Evolutionary conservation across 2,113 vertebrate species (phyloP), one percentile per base, ranked within the genome.

Genomic region (Picathartes gymnocephalus): DNA sequence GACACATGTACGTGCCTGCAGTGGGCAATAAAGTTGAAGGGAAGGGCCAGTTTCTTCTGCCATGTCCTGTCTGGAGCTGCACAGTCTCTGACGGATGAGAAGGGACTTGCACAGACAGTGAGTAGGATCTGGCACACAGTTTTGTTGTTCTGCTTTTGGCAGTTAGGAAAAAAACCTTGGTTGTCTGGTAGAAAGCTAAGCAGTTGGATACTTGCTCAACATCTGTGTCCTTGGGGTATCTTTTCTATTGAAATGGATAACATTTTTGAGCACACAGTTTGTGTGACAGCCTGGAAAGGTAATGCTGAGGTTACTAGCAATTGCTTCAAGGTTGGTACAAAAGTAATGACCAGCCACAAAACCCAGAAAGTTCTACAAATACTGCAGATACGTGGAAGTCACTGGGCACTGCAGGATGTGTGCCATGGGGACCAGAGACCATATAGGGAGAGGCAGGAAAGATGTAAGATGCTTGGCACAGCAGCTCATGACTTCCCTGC

Each of bases 1-100:
- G n/a, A 54, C 42, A 35, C 9, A 6, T 0, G 0, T 35, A 15
- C 0, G 0, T 77, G 28, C 6, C 15, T 18, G 11, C 30, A 57
- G 1, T 14, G 42, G 31, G 40, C 53, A 87, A 54, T 65, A 40
- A 57, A 48, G 6, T 61, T 66, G 50, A 91, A 82, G 65, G 69
- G 37, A 88, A 70, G 31, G 40, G 31, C 11, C 20, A 44, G 12
- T 47, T 92, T 89, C 37, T 62, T 93, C n/a, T 4, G 1, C 45
- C 19, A 27, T 71, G 9, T 57, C 37, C 48, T 69, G 35, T 31
- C 37, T 61, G 40, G 48, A 93, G 15, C 53, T 57, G 71, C 50
- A 15, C 10, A 39, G 39, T n/a, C 40, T 91, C 40, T 81, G 48
- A 51, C 0, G 2, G 48, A 40, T 65, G 45, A 79, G 85, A 28